Evolutionary conservation across 2,888 invertebrate genomes (phyloP).

Genomic region (Tanypteryx hageni): DNA sequence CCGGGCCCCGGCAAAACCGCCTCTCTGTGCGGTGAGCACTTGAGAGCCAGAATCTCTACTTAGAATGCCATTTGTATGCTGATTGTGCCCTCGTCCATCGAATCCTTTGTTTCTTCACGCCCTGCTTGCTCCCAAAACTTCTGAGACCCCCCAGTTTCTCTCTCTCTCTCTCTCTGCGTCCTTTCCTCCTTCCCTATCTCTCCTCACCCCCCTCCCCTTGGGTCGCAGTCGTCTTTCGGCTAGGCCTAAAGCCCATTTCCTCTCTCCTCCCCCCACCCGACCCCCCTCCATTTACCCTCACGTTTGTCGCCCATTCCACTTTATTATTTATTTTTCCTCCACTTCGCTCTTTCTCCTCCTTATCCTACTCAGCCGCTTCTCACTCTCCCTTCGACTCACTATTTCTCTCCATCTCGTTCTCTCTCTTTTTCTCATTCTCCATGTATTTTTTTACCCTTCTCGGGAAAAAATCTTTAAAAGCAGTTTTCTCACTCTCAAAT

Average conservation of each 20-base stretch:
- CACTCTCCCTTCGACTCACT: neutral
- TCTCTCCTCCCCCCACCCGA: neutral
- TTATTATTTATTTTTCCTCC: too few species aligned
- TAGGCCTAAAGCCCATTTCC: neutral
- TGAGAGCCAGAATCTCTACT: constrained; percentile 22
- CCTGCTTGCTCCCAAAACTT: constrained; percentile 26
- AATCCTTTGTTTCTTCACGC: constrained; percentile 49
- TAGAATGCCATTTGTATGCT: constrained; percentile 49
- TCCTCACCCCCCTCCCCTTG: neutral
- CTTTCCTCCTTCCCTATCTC: too few species aligned
- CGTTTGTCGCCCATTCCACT: neutral
- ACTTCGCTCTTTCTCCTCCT: neutral
- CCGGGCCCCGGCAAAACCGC: neutral
- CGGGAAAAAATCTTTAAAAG: neutral
- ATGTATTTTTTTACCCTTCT: too few species aligned
- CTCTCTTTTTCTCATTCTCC: too few species aligned
- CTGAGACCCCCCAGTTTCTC: neutral
- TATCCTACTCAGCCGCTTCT: neutral
- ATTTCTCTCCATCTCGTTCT: too few species aligned
- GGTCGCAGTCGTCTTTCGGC: neutral
- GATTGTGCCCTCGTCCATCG: constrained; percentile 44
- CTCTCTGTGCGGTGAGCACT: constrained; percentile 14
- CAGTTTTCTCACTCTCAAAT: neutral
- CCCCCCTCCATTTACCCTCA: neutral
- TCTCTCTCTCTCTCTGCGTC: too few species aligned